Evolutionary conservation across 2,797 vertebrate species (phyloP).

Genomic region (Hydrophis major): DNA sequence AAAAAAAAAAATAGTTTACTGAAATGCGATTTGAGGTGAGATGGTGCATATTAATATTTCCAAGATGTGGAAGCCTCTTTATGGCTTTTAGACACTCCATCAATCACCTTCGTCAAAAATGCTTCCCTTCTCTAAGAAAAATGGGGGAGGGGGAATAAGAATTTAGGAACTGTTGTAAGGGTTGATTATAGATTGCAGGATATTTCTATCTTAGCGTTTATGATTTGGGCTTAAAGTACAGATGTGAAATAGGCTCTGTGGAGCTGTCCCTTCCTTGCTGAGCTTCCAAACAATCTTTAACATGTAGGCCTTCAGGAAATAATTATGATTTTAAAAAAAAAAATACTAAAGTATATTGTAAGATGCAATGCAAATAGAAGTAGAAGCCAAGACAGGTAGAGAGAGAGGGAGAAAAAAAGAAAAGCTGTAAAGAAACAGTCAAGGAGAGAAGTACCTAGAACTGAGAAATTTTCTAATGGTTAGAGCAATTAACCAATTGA

Average conservation of each 20-base stretch:
- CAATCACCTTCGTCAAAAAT: conserved; percentile 55
- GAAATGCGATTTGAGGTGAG: conserved; percentile 49
- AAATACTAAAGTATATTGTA: background rate
- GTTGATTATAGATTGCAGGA: background rate
- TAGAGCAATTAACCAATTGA: background rate
- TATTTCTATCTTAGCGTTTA: background rate
- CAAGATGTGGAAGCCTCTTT: conserved; percentile 57
- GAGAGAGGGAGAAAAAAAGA: background rate
- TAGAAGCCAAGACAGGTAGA: background rate
- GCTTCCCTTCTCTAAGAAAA: background rate
- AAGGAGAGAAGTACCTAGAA: background rate
- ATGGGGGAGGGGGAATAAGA: accelerated
- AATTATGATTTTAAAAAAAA: background rate
- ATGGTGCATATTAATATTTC: conserved; percentile 58
- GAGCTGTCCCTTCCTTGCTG: background rate
- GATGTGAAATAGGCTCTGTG: background rate
- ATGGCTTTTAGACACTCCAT: conserved; percentile 63
- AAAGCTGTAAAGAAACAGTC: background rate
- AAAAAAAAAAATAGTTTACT: conserved; percentile 47
- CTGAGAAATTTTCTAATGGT: background rate
- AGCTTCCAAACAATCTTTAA: background rate
- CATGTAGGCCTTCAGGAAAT: background rate
- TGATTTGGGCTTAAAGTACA: background rate
- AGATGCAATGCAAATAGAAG: background rate
- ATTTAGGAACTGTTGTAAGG: background rate